Evolutionary conservation across 2,113 vertebrate genomes (phyloP), one percentile per base, ranked within the genome.

Genomic region (Lagopus leucura): DNA sequence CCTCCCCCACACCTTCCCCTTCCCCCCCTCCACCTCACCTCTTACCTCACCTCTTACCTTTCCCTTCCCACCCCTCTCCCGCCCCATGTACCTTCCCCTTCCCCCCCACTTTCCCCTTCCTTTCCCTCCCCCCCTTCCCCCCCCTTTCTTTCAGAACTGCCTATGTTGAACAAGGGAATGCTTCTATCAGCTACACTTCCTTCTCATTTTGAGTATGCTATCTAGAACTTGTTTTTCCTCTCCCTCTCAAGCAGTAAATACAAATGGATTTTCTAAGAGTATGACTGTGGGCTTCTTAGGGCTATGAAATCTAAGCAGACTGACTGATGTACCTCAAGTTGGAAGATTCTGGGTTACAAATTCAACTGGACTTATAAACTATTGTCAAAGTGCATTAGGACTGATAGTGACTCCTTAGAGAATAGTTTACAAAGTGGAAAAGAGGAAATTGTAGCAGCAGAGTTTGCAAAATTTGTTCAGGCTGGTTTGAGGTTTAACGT

Each of bases 401-500:
- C 10, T 58, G 55, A 43, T 18, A 82, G 21, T 21, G 16, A 5
- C 1, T 66, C 30, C 57, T 82, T 11, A 17, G 18, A 19, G 66
- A 72, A 82, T 36, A 58, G 18, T 10, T 36, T 57, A n/a, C 32
- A 1, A 57, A 66, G 64, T 7, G 24, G 36, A 10, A 54, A 63
- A 84, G 21, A 14, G 12, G 63, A 89, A 12, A n/a, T 16, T 25
- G 8, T 2, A 40, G 11, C 16, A 82, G 18, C 22, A 52, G 75
- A 25, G 11, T 52, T 91, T 72, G 19, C 28, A 61, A 18, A 52
- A 11, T 40, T 40, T 28, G 48, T 27, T 47, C 10, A 36, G 34
- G 28, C 19, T 67, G 61, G 13, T 34, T 38, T 2, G 34, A 24
- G 38, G 9, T 11, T 13, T 14, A 17, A 13, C 0, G 0, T 5